Base-by-base conservation (phyloP, 1,140 invertebrate genomes). In the Teleogryllus occipitalis region DNA sequence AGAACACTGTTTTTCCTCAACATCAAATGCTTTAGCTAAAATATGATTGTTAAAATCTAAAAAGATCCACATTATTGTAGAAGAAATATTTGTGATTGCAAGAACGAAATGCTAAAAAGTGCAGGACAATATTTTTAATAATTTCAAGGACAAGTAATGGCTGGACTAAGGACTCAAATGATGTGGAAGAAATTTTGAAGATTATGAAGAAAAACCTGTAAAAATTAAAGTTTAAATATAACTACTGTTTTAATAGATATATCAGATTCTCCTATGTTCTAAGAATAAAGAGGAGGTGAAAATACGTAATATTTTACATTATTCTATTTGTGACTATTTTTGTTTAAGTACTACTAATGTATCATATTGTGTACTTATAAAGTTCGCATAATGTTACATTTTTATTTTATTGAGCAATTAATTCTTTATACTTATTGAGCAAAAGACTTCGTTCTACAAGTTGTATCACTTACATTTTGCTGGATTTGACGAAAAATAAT, bases 61-160 rank as follows among this genome's bases (percentile, higher is more conserved):
- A 65, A 65, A 65, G 54, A 65, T 65, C 54, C 54, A 65, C 54
- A 65, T 65, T 65, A 65, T 65, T 18, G 54, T 65, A 65, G 54
- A 65, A 65, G 54, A 65, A 65, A 65, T 65, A 14, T 14, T 65
- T 65, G 54, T 65, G 54, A 65, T 65, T 65, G 10, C 54, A 65
- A 65, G 54, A 14, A 18, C 7, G 54, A 65, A 18, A 65, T 14
- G 54, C 54, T 39, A 65, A 65, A 65, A 65, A 65, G 54, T 65
- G 54, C 54, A 65, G 54, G 54, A 65, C 54, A 65, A 65, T 65
- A 65, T 65, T 65, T 65, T 65, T 65, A 65, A 65, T 65, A 65
- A 65, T 65, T 65, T 65, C 54, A 65, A 65, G 54, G 54, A 65
- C 54, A 3, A 14, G 2, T 65, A 65, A 65, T 14, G 54, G 18